Conservation (phyloP, 2,113 vertebrate genomes). For the Tamias sibiricus region DNA sequence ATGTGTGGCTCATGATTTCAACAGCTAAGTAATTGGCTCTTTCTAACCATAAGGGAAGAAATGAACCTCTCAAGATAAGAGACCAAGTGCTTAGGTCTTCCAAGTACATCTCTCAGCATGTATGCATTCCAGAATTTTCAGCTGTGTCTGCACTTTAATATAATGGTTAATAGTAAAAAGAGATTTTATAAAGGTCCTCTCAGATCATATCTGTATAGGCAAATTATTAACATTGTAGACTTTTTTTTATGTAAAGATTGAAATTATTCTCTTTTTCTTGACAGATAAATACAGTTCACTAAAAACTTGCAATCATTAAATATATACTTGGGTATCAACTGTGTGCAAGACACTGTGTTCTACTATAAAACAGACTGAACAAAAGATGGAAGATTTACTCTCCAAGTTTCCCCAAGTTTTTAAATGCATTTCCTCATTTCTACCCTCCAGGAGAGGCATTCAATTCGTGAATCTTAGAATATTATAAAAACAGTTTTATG, state of each 20-base stretch:
- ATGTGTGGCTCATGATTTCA: background rate
- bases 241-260: background rate
- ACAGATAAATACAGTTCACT: background rate
- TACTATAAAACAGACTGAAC: background rate
- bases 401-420: conserved; percentile 6
- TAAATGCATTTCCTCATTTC: background rate
- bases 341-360: background rate
- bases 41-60: background rate
- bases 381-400: background rate
- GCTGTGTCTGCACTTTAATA: background rate
- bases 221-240: background rate
- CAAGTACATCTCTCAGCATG: background rate
- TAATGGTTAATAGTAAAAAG: background rate
- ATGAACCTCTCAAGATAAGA: background rate
- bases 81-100: background rate
- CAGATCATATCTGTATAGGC: background rate
- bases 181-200: background rate
- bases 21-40: background rate
- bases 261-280: background rate
- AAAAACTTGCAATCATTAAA: conserved; percentile 43
- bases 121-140: background rate
- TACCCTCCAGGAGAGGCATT: background rate
- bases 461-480: background rate
- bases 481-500: no score
- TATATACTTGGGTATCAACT: conserved; percentile 3